Percentiles rank a stretch among this genome's conserved stretches.
These are phyloP conservation scores for Gari tellinella DNA, from an alignment of 2,888 invertebrate species.

Conservation along the genomic window DNA sequence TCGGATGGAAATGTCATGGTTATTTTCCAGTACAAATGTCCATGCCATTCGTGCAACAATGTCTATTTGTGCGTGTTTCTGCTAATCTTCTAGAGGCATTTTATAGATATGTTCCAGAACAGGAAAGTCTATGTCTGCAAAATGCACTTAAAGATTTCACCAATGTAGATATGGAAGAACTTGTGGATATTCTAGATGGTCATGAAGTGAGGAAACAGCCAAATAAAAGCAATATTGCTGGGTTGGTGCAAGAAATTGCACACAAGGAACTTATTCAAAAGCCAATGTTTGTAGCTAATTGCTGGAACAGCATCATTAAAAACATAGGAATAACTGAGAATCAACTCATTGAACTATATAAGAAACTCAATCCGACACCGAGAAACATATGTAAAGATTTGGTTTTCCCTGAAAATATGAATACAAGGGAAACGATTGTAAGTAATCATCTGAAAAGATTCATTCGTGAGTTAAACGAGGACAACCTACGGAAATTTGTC, in stretches of 20 bases:
- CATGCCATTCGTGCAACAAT: slow-evolving; percentile 32
- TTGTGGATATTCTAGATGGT: slow-evolving; percentile 33
- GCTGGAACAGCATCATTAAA: slow-evolving; percentile 29
- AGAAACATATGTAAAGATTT: slow-evolving; percentile 24
- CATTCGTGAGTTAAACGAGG: slow-evolving; percentile 29
- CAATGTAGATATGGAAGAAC: slow-evolving; percentile 39
- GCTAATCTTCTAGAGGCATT: slow-evolving; percentile 30
- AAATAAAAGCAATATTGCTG: slow-evolving; percentile 33
- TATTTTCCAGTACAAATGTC: slow-evolving; percentile 41
- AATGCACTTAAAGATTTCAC: slow-evolving; percentile 26
- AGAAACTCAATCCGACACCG: slow-evolving; percentile 27
- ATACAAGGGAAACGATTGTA: slow-evolving; percentile 29
- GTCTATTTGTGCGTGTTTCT: slow-evolving; percentile 24
- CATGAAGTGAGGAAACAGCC: slow-evolving; percentile 37
- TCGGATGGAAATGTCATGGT: slow-evolving; percentile 40
- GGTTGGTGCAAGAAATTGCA: slow-evolving; percentile 39
- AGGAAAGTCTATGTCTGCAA: slow-evolving; percentile 23
- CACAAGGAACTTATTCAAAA: slow-evolving; percentile 52
- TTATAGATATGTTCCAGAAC: slow-evolving; percentile 26
- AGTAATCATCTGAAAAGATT: slow-evolving; percentile 24
- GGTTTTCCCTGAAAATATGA: slow-evolving; percentile 30
- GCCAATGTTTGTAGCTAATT: slow-evolving; percentile 47
- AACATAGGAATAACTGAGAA: slow-evolving; percentile 11
- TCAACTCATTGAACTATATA: slow-evolving; percentile 22
- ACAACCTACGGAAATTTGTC: slow-evolving; percentile 24